Evolutionary conservation across 2,113 vertebrate species (phyloP).

Genomic region (Tautogolabrus adspersus): DNA sequence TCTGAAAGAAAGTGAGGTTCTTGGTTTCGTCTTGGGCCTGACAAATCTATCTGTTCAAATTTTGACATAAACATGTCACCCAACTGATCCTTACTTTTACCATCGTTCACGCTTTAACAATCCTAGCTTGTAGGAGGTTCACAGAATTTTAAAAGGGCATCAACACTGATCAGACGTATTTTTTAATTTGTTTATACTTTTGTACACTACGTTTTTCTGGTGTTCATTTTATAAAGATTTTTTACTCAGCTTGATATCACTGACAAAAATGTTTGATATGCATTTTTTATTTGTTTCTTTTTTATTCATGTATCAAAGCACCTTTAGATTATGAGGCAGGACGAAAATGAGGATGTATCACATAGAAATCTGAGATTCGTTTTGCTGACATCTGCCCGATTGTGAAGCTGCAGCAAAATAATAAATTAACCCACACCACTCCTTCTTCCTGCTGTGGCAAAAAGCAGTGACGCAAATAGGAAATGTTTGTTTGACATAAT

Average conservation of each 20-base stretch:
- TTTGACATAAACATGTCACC: neutral
- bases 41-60: too few species aligned
- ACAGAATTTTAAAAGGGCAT: too few species aligned
- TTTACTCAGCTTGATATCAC: neutral
- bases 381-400: constrained; percentile 73
- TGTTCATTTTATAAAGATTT: neutral
- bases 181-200: too few species aligned
- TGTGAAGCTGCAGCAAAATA: neutral
- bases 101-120: too few species aligned
- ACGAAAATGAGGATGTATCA: neutral
- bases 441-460: neutral
- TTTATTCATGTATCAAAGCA: neutral
- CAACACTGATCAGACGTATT: too few species aligned
- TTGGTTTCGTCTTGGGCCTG: neutral
- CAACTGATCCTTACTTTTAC: neutral
- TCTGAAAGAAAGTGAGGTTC: constrained; percentile 2
- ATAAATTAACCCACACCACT: neutral
- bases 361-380: neutral
- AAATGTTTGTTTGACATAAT: too few species aligned
- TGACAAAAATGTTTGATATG: too few species aligned
- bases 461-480: neutral
- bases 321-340: neutral
- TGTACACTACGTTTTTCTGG: too few species aligned
- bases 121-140: neutral
- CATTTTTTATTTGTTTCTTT: neutral